Evolutionary conservation across 2,113 vertebrate species (phyloP).

Genomic region (Caretta caretta): DNA sequence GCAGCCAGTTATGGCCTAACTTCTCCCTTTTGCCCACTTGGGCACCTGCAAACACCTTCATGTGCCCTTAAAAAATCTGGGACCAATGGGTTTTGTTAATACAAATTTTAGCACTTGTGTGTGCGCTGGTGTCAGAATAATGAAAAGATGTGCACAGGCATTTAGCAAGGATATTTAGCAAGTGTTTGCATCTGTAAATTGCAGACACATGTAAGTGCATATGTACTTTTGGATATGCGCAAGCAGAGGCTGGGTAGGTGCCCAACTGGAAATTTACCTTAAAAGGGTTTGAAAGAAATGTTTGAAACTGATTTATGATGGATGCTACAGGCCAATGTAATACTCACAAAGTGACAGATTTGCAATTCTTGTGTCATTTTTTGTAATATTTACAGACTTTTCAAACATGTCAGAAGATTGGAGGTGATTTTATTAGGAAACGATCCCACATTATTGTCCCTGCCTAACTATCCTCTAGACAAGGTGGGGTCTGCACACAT

Average conservation of each 20-base stretch:
- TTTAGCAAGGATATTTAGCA: background rate
- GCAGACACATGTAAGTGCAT: background rate
- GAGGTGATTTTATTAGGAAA: background rate
- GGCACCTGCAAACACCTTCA: rapidly evolving
- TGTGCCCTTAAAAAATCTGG: background rate
- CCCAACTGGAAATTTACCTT: background rate
- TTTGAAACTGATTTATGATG: background rate
- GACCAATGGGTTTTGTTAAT: background rate
- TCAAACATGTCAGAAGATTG: background rate
- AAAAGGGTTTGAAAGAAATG: background rate
- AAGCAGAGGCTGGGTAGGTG: background rate
- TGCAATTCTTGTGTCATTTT: background rate
- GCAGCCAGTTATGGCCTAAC: background rate
- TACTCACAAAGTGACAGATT: background rate
- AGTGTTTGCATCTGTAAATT: background rate
- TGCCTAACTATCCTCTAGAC: background rate
- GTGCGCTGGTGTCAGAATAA: background rate
- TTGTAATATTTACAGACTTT: background rate
- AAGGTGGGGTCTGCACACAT: background rate
- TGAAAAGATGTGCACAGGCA: background rate
- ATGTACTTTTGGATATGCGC: background rate
- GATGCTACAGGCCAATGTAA: background rate
- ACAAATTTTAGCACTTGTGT: background rate
- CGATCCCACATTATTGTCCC: background rate
- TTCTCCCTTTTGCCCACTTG: background rate